These are phyloP conservation scores for Lutraria lutraria DNA, from an alignment of 2,888 invertebrate species.

Conservation along the genomic window DNA sequence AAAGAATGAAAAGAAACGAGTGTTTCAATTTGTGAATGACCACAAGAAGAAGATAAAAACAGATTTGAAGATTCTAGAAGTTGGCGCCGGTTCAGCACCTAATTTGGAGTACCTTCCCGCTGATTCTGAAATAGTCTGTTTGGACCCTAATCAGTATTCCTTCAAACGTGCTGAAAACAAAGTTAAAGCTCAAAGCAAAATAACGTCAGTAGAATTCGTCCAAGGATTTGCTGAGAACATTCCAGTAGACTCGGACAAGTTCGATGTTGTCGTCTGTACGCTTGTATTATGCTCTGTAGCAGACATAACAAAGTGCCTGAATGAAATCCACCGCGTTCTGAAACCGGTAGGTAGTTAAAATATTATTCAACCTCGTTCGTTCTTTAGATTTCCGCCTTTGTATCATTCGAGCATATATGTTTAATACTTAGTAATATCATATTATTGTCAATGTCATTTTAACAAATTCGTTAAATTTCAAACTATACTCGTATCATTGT, in stretches of 20 bases:
- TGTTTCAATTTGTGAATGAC: constrained; percentile 56
- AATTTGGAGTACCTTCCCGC: constrained; percentile 82
- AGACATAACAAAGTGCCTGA: constrained; percentile 71
- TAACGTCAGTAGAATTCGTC: constrained; percentile 74
- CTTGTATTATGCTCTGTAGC: constrained; percentile 81
- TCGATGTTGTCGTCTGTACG: constrained; percentile 83
- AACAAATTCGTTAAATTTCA: too few species aligned
- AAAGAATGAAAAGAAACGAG: constrained; percentile 53
- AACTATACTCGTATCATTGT: too few species aligned
- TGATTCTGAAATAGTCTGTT: constrained; percentile 74
- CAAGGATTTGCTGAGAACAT: constrained; percentile 82
- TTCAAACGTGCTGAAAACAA: constrained; percentile 73
- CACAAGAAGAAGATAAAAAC: constrained; percentile 24
- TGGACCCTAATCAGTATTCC: constrained; percentile 82
- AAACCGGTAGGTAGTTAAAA: constrained; percentile 78
- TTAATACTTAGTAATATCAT: too few species aligned
- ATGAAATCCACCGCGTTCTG: constrained; percentile 82
- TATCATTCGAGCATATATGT: too few species aligned
- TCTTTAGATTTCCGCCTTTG: too few species aligned
- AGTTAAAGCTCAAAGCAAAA: constrained; percentile 52
- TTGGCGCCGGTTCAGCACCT: constrained; percentile 82
- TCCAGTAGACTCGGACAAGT: constrained; percentile 72
- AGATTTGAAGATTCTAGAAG: constrained; percentile 77
- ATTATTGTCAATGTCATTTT: too few species aligned
- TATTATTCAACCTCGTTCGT: too few species aligned